A percentile compares a stretch with the other conserved stretches of the same genome.
phyloP scores from a whole-genome alignment of 2,113 vertebrate species.

The Calidris pygmaea region DNA sequence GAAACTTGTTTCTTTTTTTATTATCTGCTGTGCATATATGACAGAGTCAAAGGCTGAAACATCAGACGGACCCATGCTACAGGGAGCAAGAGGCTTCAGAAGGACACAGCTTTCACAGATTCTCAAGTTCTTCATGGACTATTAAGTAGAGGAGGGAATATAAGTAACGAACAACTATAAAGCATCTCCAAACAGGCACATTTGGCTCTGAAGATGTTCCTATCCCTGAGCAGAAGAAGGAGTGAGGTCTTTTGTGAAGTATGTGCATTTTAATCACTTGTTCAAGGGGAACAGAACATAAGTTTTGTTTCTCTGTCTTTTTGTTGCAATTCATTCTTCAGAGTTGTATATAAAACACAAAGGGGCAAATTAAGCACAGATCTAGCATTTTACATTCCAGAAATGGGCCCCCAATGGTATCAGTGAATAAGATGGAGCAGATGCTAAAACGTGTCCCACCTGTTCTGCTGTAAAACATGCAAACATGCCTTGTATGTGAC shows the following conservation, averaged over 20 bases:
- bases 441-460: neutral
- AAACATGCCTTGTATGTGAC: fast-evolving
- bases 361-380: neutral
- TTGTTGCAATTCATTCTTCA: neutral
- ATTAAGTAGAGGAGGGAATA: neutral
- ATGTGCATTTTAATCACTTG: neutral
- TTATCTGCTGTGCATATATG: neutral
- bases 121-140: neutral
- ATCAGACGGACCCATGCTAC: neutral
- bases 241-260: neutral
- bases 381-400: neutral
- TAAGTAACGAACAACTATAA: neutral
- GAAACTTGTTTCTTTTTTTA: neutral
- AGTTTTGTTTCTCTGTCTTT: neutral
- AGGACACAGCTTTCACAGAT: neutral
- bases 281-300: neutral
- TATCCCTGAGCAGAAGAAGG: neutral
- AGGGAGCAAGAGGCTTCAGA: neutral
- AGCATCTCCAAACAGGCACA: neutral
- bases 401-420: neutral
- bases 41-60: neutral
- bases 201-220: neutral
- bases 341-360: neutral
- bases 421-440: neutral
- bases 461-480: neutral